A percentile compares a stretch with the other conserved stretches of the same genome.
Conservation (phyloP, 1,140 invertebrate genomes). For the Heliconius hermathena region DNA sequence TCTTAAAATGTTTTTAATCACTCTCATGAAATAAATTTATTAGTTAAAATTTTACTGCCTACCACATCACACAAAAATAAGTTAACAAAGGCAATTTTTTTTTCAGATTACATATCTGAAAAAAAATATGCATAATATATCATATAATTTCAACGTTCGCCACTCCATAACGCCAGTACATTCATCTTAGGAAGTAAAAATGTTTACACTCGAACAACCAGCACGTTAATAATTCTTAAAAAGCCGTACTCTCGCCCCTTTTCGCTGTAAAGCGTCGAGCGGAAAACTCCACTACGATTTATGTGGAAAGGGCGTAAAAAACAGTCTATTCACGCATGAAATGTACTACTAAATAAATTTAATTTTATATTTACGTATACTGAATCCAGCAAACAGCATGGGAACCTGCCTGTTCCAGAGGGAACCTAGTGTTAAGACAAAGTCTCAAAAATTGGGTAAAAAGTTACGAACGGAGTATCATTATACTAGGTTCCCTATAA, state of each 20-base stretch:
- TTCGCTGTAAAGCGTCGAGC: conserved; percentile 45
- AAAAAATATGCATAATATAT: conserved; percentile 4
- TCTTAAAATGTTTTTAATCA: no score
- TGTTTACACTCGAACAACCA: conserved; percentile 41
- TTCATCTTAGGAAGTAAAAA: conserved; percentile 41
- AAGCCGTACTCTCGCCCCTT: conserved; percentile 46
- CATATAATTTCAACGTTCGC: background rate
- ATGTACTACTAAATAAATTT: conserved; percentile 8
- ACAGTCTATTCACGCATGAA: conserved; percentile 37
- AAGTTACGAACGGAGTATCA: no score
- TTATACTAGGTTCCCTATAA: no score
- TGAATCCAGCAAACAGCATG: no score
- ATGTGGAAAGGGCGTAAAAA: conserved; percentile 34
- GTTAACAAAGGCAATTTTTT: no score
- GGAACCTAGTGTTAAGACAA: background rate
- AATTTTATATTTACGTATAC: background rate
- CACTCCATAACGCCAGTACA: conserved; percentile 27
- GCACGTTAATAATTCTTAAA: conserved; percentile 50
- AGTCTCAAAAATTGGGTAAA: no score
- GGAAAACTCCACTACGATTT: conserved; percentile 46
- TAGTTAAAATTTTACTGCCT: no score
- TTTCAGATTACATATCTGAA: no score
- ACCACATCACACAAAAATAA: background rate
- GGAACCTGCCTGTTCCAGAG: rapidly evolving
- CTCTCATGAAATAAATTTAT: background rate